These are phyloP conservation scores for Drosophila cracens DNA, from an alignment of 2,888 invertebrate species.

Conservation along the genomic window DNA sequence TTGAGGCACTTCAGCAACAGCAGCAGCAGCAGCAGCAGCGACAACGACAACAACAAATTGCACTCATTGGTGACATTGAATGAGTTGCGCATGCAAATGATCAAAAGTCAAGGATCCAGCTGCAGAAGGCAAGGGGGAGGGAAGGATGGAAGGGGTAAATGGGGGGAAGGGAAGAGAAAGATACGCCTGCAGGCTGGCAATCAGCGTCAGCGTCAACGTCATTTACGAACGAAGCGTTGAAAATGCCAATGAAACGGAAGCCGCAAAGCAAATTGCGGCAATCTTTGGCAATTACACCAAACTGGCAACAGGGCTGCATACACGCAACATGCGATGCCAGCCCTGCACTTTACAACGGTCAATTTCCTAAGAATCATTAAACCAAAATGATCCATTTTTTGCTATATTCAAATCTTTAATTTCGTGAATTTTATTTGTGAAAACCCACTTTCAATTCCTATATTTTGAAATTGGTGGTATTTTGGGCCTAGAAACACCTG, in stretches of 20 bases:
- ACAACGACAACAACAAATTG: slow-evolving; percentile 62
- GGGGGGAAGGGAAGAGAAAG: neutral
- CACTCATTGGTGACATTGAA: slow-evolving; percentile 63
- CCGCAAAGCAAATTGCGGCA: slow-evolving; percentile 52
- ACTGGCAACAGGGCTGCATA: slow-evolving; percentile 28
- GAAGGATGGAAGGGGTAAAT: neutral
- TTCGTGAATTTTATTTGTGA: neutral
- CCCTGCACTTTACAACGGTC: neutral
- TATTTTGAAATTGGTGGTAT: neutral
- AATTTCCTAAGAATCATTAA: neutral
- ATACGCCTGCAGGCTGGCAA: slow-evolving; percentile 60
- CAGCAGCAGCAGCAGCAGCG: slow-evolving; percentile 29
- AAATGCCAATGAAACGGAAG: slow-evolving; percentile 79
- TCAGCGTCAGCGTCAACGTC: slow-evolving; percentile 71
- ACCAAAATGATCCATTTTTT: neutral
- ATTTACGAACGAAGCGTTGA: slow-evolving; percentile 73
- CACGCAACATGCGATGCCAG: slow-evolving; percentile 6
- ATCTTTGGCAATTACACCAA: slow-evolving; percentile 52
- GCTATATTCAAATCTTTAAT: neutral
- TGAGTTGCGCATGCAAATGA: slow-evolving; percentile 69
- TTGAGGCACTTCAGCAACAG: slow-evolving; percentile 48
- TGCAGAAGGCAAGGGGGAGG: neutral
- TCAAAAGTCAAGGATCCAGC: slow-evolving; percentile 15
- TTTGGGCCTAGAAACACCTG: neutral
- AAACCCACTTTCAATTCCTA: neutral